Base-by-base conservation (phyloP, 1,140 invertebrate species). In the Stegodyphus mimosarum region DNA sequence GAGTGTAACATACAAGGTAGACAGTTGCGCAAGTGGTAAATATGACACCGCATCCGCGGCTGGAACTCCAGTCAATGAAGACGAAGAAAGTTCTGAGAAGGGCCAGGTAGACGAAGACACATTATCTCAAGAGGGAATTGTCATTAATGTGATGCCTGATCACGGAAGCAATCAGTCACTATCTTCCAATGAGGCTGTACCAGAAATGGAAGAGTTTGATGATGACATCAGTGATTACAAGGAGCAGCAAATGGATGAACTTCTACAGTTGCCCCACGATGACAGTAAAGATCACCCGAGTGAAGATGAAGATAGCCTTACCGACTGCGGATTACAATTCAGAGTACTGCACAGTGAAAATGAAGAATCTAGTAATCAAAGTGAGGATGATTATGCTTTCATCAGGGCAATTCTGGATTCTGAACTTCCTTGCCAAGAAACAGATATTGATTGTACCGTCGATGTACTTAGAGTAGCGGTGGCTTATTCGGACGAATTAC, bases 401-500 rank as follows among this genome's bases (percentile, higher is more conserved):
- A 13, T 83, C 10, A 52, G 70, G 6, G 51, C 53, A 6, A 49
- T 83, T 5, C 49, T 83, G 18, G 79, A 83, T 33, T 73, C 70
- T 15, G 79, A 66, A 64, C n/a, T 15, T 0, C 51, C 77, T 18
- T 77, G 75, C 63, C 63, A 53, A 17, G 63, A 66, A 11, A 49
- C 7, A 7, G 71, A 83, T 11, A 13, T 50, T 10, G 79, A 83
- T 15, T 60, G 49, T 13, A 10, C 67, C 5, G 50, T 50, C 1
- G 71, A 83, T 17, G 79, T 72, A 52, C 88, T 93, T 7, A 91
- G 94, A 91, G 96, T 99, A 48, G 98, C 95, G 89, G 96, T 96
- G 2, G 97, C 97, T 6, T 99, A 99, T 90, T 95, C 98, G 87
- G 98, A 96, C 0, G 97, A 97, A 33, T 90, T 99, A 83, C 96